Percentiles rank a stretch among this genome's conserved stretches.
Conservation (phyloP, 1,140 invertebrate genomes). For the Protaetia brevitarsis region DNA sequence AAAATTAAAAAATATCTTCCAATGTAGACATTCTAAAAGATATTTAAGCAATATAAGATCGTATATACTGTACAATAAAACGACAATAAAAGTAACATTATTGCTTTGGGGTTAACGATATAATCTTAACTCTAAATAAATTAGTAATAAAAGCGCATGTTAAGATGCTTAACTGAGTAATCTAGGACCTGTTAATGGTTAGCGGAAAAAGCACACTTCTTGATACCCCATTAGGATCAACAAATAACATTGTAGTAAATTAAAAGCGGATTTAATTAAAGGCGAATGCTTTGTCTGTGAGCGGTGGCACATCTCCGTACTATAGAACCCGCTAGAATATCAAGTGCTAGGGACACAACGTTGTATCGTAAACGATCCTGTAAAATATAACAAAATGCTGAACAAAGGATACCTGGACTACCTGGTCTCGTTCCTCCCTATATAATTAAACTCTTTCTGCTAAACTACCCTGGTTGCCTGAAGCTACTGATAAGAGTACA, state of each 20-base stretch:
- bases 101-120: no score
- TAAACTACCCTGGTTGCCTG: slow-evolving; percentile 3
- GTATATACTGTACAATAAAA: no score
- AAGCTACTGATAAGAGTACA: slow-evolving; percentile 14
- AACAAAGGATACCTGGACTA: neutral
- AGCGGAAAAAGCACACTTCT: neutral
- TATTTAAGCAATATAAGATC: no score
- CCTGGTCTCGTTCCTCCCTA: slow-evolving; percentile 6
- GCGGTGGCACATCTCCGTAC: neutral
- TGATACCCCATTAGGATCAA: neutral
- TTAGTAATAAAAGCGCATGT: no score
- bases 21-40: no score
- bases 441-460: slow-evolving; percentile 12
- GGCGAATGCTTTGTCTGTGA: neutral
- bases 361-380: slow-evolving; percentile 2
- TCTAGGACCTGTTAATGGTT: no score
- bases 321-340: neutral
- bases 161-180: no score
- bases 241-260: neutral
- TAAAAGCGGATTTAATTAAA: neutral
- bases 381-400: slow-evolving; percentile 3
- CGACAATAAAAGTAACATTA: no score
- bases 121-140: no score
- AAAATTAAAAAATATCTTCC: no score
- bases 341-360: neutral